These are phyloP conservation scores for Xenus cinereus DNA, from an alignment of 2,113 vertebrate species.

Conservation along the genomic window DNA sequence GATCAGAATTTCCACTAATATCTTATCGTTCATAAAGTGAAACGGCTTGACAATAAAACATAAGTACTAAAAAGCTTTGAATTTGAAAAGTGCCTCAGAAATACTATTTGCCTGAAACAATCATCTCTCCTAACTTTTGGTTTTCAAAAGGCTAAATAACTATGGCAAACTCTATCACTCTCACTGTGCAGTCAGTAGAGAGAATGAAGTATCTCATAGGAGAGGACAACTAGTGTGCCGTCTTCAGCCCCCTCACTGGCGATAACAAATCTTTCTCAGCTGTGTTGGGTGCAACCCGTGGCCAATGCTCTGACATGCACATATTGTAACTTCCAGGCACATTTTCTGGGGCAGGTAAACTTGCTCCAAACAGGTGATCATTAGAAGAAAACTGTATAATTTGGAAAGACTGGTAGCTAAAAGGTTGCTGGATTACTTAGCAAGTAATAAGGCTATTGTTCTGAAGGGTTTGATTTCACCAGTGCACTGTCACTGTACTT, in stretches of 20 bases:
- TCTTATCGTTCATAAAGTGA: not conserved
- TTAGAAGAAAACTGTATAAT: not conserved
- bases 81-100: not conserved
- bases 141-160: not conserved
- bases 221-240: not conserved
- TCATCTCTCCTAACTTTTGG: not conserved
- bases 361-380: fast-evolving
- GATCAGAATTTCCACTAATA: not conserved
- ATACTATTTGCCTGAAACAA: not conserved
- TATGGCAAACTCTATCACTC: not conserved
- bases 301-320: not conserved
- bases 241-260: fast-evolving
- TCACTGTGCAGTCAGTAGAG: not conserved
- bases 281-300: not conserved
- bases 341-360: not conserved
- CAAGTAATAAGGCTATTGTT: not conserved
- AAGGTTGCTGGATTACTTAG: not conserved
- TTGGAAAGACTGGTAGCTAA: not conserved
- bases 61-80: not conserved
- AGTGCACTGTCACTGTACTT: not conserved
- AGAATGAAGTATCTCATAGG: not conserved
- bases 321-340: not conserved
- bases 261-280: not conserved
- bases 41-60: not conserved
- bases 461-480: not conserved